phyloP scores from a whole-genome alignment of 2,113 vertebrate genomes.

The Sorex araneus region DNA sequence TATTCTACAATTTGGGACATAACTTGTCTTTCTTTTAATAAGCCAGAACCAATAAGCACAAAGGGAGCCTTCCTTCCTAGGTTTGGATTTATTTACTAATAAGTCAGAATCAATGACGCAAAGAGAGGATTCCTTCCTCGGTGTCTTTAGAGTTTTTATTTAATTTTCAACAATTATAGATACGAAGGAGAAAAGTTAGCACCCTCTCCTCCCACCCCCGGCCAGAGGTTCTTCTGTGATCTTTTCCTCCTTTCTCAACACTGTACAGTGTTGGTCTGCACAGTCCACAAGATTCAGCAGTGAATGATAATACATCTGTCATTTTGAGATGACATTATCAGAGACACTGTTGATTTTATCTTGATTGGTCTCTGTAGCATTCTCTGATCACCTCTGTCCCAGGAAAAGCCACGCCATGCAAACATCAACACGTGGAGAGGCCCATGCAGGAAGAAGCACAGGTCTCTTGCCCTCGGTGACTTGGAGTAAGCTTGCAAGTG shows the following conservation, averaged over 20 bases:
- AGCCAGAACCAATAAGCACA: not conserved
- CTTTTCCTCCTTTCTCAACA: not conserved
- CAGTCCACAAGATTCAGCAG: not conserved
- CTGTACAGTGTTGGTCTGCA: not conserved
- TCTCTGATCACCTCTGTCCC: conserved; percentile 8
- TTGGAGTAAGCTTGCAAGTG: not conserved
- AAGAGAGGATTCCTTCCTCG: not conserved
- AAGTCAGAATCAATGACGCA: not conserved
- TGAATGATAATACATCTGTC: not conserved
- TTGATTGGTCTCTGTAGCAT: conserved; percentile 22
- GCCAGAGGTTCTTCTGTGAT: not conserved
- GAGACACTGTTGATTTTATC: not conserved
- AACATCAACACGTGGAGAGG: not conserved
- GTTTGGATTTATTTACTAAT: not conserved
- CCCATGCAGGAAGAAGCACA: not conserved
- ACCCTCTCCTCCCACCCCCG: too few relatives aligned
- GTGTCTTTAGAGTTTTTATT: not conserved
- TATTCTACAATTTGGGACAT: not conserved
- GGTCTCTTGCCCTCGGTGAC: not conserved
- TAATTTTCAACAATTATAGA: not conserved
- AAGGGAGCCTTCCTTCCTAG: not conserved
- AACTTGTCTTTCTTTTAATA: conserved; percentile 25
- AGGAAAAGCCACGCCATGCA: not conserved
- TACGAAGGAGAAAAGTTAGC: not conserved
- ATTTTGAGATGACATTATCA: conserved; percentile 7